These are phyloP conservation scores for Myathropa florea DNA, from an alignment of 2,888 invertebrate species.

Conservation along the genomic window DNA sequence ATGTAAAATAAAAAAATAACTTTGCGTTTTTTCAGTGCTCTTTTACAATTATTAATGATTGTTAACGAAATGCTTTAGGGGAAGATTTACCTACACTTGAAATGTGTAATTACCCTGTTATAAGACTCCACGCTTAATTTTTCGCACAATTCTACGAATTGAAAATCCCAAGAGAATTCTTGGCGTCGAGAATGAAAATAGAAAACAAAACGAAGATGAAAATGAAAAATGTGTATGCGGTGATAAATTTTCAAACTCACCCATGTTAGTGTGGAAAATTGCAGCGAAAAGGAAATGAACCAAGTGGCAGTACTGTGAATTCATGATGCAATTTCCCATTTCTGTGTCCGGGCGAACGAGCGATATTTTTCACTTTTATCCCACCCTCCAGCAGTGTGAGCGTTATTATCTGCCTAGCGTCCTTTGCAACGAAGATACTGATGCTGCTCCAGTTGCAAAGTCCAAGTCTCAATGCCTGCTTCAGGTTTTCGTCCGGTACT, in stretches of 20 bases:
- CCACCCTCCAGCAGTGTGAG: conserved; percentile 19
- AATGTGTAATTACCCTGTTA: conserved; percentile 32
- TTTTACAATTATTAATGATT: neutral
- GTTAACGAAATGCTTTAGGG: neutral
- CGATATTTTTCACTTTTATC: conserved; percentile 68
- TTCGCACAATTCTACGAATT: conserved; percentile 43
- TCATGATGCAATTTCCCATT: conserved; percentile 73
- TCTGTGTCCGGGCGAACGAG: conserved; percentile 64
- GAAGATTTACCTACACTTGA: conserved; percentile 6
- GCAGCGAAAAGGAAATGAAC: conserved; percentile 72
- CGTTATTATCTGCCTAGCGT: conserved; percentile 54
- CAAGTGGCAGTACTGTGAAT: conserved; percentile 73
- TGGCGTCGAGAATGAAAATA: conserved; percentile 12
- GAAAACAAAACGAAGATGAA: conserved; percentile 7
- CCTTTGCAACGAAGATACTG: conserved; percentile 36
- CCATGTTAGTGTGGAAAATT: conserved; percentile 73
- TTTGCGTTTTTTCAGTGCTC: neutral
- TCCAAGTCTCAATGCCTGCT: conserved; percentile 43
- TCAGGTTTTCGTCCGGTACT: conserved; percentile 22
- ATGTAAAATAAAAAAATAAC: neutral
- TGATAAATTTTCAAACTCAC: conserved; percentile 68
- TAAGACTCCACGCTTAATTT: conserved; percentile 14
- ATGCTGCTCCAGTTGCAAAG: neutral
- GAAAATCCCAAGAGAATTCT: conserved; percentile 27
- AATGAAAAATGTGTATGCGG: conserved; percentile 53